Evolutionary conservation across 2,888 invertebrate genomes (phyloP), one percentile per base, ranked within the genome.

Genomic region (Brachynemurus nebulosus): DNA sequence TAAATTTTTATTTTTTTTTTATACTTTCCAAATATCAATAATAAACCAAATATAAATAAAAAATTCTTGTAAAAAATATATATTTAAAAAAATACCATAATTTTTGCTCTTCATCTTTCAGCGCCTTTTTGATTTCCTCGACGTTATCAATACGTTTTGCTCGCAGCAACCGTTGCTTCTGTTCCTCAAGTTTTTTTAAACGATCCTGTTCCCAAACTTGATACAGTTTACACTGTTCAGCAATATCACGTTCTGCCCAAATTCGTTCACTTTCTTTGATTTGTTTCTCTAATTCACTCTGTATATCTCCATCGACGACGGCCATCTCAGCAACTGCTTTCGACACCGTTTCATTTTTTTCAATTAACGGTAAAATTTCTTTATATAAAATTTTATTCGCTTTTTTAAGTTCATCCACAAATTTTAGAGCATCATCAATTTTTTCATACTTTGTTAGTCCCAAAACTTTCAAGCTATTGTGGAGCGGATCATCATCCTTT

Each of bases 361-460:
- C 65, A 59, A 47, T 71, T 54, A 46, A 61, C 33, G 46, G 61
- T 40, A 46, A 63, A 48, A 66, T 63, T 48, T 71, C 62, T 46
- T 65, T 55, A 50, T 65, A 64, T 36, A 71, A 54, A 35, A 67
- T 59, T 44, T 55, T 58, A 41, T 54, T 52, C 4, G 23, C 25
- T 11, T n/a, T 11, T 44, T 46, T 47, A 8, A 35, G 12, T 9
- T 47, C 43, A 44, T 47, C 36, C 1, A 70, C 48, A 21, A 64
- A 50, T 6, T 56, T 34, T 4, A 54, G 51, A 1, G 64, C 68
- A 41, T 70, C 67, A 7, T 74, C 67, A 67, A 78, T 79, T 59
- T 86, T 84, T 52, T 76, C 74, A 55, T 76, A 78, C 37, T 78
- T 59, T 3, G 74, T 64, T 60, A 74, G 70, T 4, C 89, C 88